phyloP scores from a whole-genome alignment of 2,797 vertebrate genomes.

The Sebastes vulpes region DNA sequence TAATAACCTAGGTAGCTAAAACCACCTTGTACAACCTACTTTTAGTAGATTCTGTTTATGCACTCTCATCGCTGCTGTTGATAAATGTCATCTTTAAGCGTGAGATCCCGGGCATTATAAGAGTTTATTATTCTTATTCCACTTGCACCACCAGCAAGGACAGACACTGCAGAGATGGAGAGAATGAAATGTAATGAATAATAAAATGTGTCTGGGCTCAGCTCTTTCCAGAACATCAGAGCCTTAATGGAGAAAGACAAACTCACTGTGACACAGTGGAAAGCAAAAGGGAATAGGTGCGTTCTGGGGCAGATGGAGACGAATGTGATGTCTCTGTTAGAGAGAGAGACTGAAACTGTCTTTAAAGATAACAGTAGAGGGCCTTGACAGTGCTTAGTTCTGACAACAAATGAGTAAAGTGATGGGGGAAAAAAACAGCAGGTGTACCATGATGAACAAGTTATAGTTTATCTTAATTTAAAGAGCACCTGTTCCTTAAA shows the following conservation, averaged over 20 bases:
- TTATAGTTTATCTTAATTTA: not conserved
- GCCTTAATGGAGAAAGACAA: conserved; percentile 75
- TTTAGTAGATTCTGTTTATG: not conserved
- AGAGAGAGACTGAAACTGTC: conserved; percentile 1
- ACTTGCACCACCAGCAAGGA: conserved; percentile 18
- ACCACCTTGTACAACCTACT: not conserved
- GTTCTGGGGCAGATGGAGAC: conserved; percentile 65
- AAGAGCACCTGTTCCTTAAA: not conserved
- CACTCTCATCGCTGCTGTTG: not conserved
- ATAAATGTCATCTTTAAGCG: not conserved
- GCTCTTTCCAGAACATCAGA: conserved; percentile 58
- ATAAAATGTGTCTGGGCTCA: conserved; percentile 53
- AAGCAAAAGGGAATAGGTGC: conserved; percentile 63
- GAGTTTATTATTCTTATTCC: not conserved
- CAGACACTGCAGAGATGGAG: conserved; percentile 36
- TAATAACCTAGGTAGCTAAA: not conserved
- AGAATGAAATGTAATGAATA: conserved; percentile 67
- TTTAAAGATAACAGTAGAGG: not conserved
- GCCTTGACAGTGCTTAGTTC: not conserved
- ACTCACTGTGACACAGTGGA: conserved; percentile 66
- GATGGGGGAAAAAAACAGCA: not conserved
- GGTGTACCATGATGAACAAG: not conserved
- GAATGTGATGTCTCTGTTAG: conserved; percentile 68
- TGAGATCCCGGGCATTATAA: not conserved
- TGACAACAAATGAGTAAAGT: not conserved